Evolutionary conservation across 2,888 invertebrate species (phyloP).

Genomic region (Pterostichus niger): DNA sequence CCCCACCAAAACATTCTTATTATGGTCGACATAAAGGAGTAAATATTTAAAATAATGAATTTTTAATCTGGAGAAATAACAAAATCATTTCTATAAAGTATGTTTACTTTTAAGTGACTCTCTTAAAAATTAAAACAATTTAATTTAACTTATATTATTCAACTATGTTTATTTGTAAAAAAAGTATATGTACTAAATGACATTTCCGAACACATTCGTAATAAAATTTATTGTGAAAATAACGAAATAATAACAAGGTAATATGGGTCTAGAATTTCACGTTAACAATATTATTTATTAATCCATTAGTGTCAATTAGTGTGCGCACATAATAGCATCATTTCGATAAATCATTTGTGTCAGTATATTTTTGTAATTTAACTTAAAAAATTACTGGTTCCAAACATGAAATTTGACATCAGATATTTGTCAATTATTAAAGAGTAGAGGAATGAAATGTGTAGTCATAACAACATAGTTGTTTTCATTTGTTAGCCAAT

Average conservation of each 20-base stretch:
- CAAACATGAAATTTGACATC: not conserved
- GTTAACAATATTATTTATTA: slow-evolving; percentile 46
- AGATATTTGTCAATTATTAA: not conserved
- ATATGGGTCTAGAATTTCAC: slow-evolving; percentile 13
- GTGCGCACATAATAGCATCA: slow-evolving; percentile 27
- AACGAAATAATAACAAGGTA: slow-evolving; percentile 32
- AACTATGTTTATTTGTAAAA: too few species aligned
- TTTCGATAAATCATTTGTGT: slow-evolving; percentile 28
- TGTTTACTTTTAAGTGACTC: too few species aligned
- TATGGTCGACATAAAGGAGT: too few species aligned
- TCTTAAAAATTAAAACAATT: too few species aligned
- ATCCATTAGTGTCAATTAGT: slow-evolving; percentile 40
- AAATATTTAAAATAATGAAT: too few species aligned
- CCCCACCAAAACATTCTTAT: too few species aligned
- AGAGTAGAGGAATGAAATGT: not conserved
- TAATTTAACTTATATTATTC: too few species aligned
- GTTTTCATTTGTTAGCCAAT: slow-evolving; percentile 31
- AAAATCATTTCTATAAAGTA: too few species aligned
- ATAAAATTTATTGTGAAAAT: slow-evolving; percentile 8
- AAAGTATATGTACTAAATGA: not conserved
- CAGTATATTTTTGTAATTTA: slow-evolving; percentile 36
- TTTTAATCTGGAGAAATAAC: too few species aligned
- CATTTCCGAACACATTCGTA: not conserved
- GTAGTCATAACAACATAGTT: not conserved
- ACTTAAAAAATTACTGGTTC: slow-evolving; percentile 25